Evolutionary conservation across 2,888 invertebrate genomes (phyloP).

Genomic region (Brenthis ino): DNA sequence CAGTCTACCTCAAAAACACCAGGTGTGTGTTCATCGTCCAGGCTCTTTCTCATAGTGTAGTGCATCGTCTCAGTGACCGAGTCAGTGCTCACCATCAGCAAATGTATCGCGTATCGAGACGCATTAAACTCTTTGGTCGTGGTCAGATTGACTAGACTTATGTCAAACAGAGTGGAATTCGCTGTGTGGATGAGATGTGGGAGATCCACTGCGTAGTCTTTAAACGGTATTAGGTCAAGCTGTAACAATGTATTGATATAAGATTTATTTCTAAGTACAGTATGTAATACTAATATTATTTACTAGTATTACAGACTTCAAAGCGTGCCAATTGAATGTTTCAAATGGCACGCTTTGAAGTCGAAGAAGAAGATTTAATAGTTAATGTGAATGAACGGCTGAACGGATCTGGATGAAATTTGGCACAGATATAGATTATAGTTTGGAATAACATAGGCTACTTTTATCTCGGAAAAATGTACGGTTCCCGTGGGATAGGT

Average conservation of each 20-base stretch:
- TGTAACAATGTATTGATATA: slow-evolving; percentile 48
- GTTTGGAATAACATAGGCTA: no score
- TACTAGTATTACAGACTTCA: no score
- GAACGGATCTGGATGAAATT: no score
- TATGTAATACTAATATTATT: no score
- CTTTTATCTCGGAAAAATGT: no score
- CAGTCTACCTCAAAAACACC: slow-evolving; percentile 85
- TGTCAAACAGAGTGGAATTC: slow-evolving; percentile 85
- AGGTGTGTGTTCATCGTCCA: slow-evolving; percentile 89
- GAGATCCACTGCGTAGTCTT: slow-evolving; percentile 73
- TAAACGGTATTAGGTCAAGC: slow-evolving; percentile 76
- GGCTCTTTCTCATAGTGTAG: slow-evolving; percentile 74
- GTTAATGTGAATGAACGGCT: no score
- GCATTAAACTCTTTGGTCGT: slow-evolving; percentile 69
- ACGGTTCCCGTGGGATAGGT: no score
- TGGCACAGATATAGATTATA: no score
- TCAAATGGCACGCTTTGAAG: no score
- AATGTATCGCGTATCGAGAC: slow-evolving; percentile 84
- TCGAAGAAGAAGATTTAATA: no score
- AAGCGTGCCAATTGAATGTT: no score
- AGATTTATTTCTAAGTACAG: no score
- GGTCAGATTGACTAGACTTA: slow-evolving; percentile 81
- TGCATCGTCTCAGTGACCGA: slow-evolving; percentile 60
- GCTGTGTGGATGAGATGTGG: slow-evolving; percentile 86
- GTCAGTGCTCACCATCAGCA: slow-evolving; percentile 79